Evolutionary conservation across 2,888 invertebrate genomes (phyloP).

Genomic region (Tuta absoluta): DNA sequence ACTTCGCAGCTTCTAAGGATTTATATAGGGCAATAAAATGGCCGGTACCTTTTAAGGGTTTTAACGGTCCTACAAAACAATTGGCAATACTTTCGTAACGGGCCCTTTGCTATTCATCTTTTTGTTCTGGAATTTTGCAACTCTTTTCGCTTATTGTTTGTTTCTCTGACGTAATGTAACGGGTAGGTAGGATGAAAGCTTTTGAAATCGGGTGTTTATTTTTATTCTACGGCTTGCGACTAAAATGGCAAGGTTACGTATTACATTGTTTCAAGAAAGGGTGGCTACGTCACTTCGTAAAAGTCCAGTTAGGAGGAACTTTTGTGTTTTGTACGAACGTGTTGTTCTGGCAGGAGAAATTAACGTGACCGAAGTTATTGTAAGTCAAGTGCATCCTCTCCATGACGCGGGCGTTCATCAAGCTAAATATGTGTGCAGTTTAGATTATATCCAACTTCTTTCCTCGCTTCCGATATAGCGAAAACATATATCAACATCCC

Average conservation of each 20-base stretch:
- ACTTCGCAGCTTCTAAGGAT: constrained; percentile 34
- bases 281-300: neutral
- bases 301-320: neutral
- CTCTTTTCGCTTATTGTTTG: constrained; percentile 52
- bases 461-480: neutral
- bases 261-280: neutral
- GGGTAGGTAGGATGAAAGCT: constrained; percentile 34
- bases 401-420: too few relatives aligned
- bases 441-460: too few relatives aligned
- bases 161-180: constrained; percentile 46
- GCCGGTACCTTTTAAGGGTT: constrained; percentile 47
- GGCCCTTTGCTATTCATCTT: constrained; percentile 42
- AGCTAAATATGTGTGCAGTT: too few relatives aligned
- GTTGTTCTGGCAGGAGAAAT: too few relatives aligned
- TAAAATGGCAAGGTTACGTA: neutral
- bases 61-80: constrained; percentile 52
- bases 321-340: too few relatives aligned
- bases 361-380: too few relatives aligned
- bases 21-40: constrained; percentile 63
- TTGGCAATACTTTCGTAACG: constrained; percentile 44
- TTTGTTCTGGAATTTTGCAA: constrained; percentile 63
- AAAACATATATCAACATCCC: neutral
- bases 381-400: too few relatives aligned
- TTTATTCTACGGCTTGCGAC: neutral
- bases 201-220: constrained; percentile 1